Evolutionary conservation across 1,140 invertebrate genomes (phyloP).

Genomic region (Brachionus asplanchnoidis): DNA sequence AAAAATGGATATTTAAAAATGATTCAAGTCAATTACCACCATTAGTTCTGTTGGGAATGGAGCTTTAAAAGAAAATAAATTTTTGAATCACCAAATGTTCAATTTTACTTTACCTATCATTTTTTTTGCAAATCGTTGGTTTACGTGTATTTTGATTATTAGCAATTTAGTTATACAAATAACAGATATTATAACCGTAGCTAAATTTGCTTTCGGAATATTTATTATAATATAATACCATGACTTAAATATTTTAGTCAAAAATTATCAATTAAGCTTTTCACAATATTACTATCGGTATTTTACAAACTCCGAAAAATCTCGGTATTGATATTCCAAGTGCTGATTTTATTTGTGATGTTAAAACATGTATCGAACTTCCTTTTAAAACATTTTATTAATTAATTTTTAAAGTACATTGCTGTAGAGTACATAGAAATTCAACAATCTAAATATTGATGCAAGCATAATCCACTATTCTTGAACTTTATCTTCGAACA

Average conservation of each 20-base stretch:
- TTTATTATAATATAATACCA: background rate
- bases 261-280: background rate
- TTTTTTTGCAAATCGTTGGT: constrained; percentile 49
- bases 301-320: constrained; percentile 54
- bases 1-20: background rate
- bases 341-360: constrained; percentile 57
- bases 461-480: too few relatives aligned
- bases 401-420: background rate
- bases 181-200: constrained; percentile 49
- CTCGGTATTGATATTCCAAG: constrained; percentile 51
- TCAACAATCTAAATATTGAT: too few relatives aligned
- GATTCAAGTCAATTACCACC: constrained; percentile 46
- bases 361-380: constrained; percentile 58
- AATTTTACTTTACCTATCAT: constrained; percentile 41
- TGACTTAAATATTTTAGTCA: background rate
- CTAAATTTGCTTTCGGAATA: background rate
- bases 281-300: constrained; percentile 52
- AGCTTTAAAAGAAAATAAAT: background rate
- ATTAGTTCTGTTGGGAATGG: constrained; percentile 57
- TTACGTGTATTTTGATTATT: constrained; percentile 51
- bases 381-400: background rate
- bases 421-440: too few relatives aligned
- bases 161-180: constrained; percentile 50
- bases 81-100: background rate
- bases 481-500: too few relatives aligned